Evolutionary conservation across 1,140 invertebrate genomes (phyloP), one percentile per base, ranked within the genome.

Genomic region (Temnothorax longispinosus): DNA sequence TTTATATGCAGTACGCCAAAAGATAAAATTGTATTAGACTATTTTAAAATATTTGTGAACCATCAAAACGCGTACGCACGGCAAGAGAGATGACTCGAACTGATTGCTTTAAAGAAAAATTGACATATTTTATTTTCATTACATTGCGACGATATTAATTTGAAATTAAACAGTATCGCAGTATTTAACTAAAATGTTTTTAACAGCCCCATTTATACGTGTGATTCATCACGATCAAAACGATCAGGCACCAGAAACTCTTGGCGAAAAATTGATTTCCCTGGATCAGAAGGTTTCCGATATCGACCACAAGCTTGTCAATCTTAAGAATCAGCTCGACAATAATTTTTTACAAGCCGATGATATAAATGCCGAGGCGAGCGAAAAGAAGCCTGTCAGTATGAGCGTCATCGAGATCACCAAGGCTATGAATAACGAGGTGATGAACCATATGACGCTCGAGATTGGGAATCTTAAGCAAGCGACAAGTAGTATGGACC

Each of bases 351-450:
- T 98, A 65, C 97, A 97, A 85, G 96, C 96, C 2, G 97, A 98
- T 86, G 97, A 98, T 87, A 97, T 98, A 75, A 98, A 98, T 87
- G 97, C 97, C 0, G 98, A 98, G 92, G 97, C 97, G 1, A 98
- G 97, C 90, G 98, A 98, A 91, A 98, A 98, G 94, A 98, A 98
- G 89, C 97, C 97, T 0, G 96, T 98, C 4, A 97, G 97, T 90
- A 97, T 98, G 95, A 98, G 97, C 92, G 96, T 97, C 15, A 96
- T 97, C 47, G 97, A 98, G 93, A 97, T 98, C 56, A 97, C 97
- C 0, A 98, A 98, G 94, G 96, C 97, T 13, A 96, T 98, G 91
- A 98, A 97, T 91, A 96, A 97, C 27, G 97, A 98, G 94, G 96
- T 97, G 38, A 96, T 98, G 93, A 97, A 96, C 90, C 97, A 97